Evolutionary conservation across 2,888 invertebrate species (phyloP).

Genomic region (Eubasilissa splendida): DNA sequence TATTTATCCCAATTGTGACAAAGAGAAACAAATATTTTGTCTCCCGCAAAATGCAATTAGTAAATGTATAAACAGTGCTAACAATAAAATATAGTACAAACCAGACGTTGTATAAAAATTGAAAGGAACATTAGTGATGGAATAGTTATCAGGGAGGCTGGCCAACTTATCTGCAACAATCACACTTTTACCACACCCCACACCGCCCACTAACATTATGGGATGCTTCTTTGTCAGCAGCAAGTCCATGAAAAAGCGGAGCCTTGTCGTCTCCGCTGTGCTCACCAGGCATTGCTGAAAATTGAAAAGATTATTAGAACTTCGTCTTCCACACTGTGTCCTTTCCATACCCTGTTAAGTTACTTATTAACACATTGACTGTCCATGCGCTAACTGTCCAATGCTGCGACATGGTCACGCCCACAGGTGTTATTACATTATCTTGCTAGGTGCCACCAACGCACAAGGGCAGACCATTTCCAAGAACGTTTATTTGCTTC

Average conservation of each 20-base stretch:
- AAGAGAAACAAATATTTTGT: too few relatives aligned
- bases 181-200: constrained; percentile 95
- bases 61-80: not conserved
- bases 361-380: too few relatives aligned
- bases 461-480: too few relatives aligned
- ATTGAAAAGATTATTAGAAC: not conserved
- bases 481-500: too few relatives aligned
- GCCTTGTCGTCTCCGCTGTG: constrained; percentile 90
- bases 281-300: constrained; percentile 85
- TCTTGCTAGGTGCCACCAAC: too few relatives aligned
- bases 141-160: constrained; percentile 82
- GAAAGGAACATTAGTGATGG: constrained; percentile 91
- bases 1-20: too few relatives aligned
- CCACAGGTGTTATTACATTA: too few relatives aligned
- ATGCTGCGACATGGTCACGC: too few relatives aligned
- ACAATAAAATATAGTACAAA: constrained; percentile 60
- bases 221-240: constrained; percentile 85
- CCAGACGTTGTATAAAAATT: constrained; percentile 96
- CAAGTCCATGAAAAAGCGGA: constrained; percentile 90
- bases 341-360: too few relatives aligned
- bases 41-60: too few relatives aligned
- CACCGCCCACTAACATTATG: constrained; percentile 91
- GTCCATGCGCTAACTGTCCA: too few relatives aligned
- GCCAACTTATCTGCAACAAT: constrained; percentile 88
- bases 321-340: too few relatives aligned